Percentiles rank a stretch among this genome's conserved stretches.
phyloP scores from a whole-genome alignment of 1,140 invertebrate species.

The Drosophila oshimai region DNA sequence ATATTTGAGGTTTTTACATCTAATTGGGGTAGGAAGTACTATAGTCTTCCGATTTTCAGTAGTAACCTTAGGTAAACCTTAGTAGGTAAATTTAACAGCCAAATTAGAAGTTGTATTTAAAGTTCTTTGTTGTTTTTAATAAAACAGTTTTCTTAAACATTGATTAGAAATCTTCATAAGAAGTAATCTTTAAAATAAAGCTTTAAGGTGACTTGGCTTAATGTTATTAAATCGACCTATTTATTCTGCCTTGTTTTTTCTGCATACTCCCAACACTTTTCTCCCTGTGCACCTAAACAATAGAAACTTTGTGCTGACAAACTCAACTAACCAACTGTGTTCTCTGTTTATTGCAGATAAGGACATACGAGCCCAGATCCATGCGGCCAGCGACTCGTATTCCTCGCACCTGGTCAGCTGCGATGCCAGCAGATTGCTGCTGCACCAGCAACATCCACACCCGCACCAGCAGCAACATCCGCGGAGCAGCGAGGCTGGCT shows the following conservation, averaged over 20 bases:
- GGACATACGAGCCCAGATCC: conserved; percentile 77
- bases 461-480: background rate
- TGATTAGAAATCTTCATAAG: too few relatives aligned
- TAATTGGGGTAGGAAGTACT: too few relatives aligned
- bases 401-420: conserved; percentile 72
- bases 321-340: conserved; percentile 35
- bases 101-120: too few relatives aligned
- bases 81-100: too few relatives aligned
- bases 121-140: too few relatives aligned
- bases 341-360: conserved; percentile 68
- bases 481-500: conserved; percentile 57
- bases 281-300: background rate
- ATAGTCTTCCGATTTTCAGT: too few relatives aligned
- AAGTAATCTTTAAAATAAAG: too few relatives aligned
- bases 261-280: background rate
- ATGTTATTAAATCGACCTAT: background rate
- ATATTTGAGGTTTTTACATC: too few relatives aligned
- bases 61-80: too few relatives aligned
- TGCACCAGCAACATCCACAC: conserved; percentile 34
- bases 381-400: conserved; percentile 56
- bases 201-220: too few relatives aligned
- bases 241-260: background rate
- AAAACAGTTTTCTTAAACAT: too few relatives aligned
- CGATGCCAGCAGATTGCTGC: conserved; percentile 56
- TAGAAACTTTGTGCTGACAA: conserved; percentile 9